A percentile compares a stretch with the other conserved stretches of the same genome.
Conservation (phyloP, 2,888 invertebrate genomes). For the Plutella xylostella region DNA sequence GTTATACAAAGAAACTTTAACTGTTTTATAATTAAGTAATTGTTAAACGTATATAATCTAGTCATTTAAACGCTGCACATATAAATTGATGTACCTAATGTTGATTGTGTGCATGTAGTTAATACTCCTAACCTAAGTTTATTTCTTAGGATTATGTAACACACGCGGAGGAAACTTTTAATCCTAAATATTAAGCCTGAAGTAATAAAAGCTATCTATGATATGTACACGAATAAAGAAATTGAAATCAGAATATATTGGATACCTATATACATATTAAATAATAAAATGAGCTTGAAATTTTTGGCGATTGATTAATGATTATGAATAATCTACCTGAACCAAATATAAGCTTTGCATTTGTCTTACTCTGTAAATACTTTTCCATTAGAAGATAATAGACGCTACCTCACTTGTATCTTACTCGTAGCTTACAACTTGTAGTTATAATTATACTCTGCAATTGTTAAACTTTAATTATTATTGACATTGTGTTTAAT, state of each 20-base stretch:
- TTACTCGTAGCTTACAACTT: conserved; percentile 52
- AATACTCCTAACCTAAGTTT: conserved; percentile 56
- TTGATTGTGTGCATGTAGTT: conserved; percentile 55
- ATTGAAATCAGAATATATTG: not conserved
- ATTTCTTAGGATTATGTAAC: conserved; percentile 38
- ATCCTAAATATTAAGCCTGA: conserved; percentile 16
- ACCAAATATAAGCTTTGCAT: conserved; percentile 49
- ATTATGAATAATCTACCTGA: too few relatives aligned
- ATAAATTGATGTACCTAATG: conserved; percentile 41
- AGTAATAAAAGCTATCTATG: not conserved
- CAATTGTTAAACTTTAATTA: too few relatives aligned
- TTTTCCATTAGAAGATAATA: conserved; percentile 64
- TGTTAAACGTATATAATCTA: conserved; percentile 63
- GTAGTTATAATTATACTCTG: too few relatives aligned
- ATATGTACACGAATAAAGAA: not conserved
- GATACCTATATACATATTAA: conserved; percentile 3
- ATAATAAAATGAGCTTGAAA: conserved; percentile 19
- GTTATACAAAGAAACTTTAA: conserved; percentile 40
- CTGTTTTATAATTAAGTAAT: conserved; percentile 44
- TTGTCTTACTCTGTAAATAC: conserved; percentile 61
- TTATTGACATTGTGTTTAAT: too few relatives aligned
- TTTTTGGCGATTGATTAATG: conserved; percentile 34
- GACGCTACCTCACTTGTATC: conserved; percentile 65
- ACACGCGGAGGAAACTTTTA: conserved; percentile 43
- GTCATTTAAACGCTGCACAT: conserved; percentile 67